Base-by-base conservation (phyloP, 2,113 vertebrate genomes). In the Siphamia tubifer region DNA sequence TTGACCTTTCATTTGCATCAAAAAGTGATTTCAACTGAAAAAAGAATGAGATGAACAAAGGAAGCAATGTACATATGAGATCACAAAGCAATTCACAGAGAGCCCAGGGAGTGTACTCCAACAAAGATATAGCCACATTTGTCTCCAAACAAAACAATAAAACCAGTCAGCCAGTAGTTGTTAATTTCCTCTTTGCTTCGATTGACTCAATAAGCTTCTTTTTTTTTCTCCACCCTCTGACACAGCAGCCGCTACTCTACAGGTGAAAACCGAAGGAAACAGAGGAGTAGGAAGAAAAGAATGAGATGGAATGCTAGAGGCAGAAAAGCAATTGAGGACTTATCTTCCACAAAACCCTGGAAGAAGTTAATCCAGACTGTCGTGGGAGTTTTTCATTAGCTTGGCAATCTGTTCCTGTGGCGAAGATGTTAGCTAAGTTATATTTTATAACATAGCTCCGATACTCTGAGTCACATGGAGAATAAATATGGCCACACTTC, bases 351-450 rank as follows among this genome's bases (percentile, higher is more conserved):
- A 82, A 85, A 84, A 82, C 44, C 67, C 68, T 68, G 43, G 79
- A 81, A 83, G 82, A 82, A 86, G 83, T 89, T 81, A 77, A 89
- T 87, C 77, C 79, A 31, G 43, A 60, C 75, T 80, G 84, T 88
- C 17, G 53, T 74, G 68, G 84, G 84, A 83, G 67, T 81, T 91
- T 85, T 90, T 90, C 81, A 87, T 87, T 86, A 87, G 79, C 58
- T 75, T 47, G 57, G 78, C 85, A 83, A 77, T 80, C 74, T 90
- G 77, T 77, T 83, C 72, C 84, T 82, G 79, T 20, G 28, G 82
- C 72, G 81, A 80, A 81, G 82, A 87, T 87, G 82, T 82, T 85
- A 83, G 76, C 66, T 40, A 63, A 84, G 80, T 82, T 80, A 72
- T 78, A 81, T 90, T 87, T 85, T 81, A 82, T 75, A 76, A 62